Evolutionary conservation across 2,888 invertebrate genomes (phyloP), one percentile per base, ranked within the genome.

Genomic region (Volucella inflata): DNA sequence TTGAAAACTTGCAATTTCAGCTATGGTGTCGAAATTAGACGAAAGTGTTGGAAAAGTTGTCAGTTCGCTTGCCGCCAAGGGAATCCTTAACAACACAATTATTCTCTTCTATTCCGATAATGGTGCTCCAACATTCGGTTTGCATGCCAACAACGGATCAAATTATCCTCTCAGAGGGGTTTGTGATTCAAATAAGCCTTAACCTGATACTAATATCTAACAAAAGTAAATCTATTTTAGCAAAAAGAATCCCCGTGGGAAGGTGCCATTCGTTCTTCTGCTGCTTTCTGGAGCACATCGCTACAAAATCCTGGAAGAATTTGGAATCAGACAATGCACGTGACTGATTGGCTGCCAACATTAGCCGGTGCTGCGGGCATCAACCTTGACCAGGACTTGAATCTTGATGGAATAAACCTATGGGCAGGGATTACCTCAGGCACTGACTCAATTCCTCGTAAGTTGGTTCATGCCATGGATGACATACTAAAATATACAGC

Each of bases 91-190:
- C 59, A 95, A 98, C 90, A 96, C 97, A 0, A 94, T 98, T 38
- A 93, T 98, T 70, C 91, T 97, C 0, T 98, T 98, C 90, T 94
- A 96, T 87, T 96, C 97, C 8, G 98, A 98, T 90, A 98, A 98
- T 90, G 97, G 98, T 0, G 97, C 95, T 0, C 96, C 96, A 77
- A 95, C 96, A 0, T 91, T 93, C 68, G 97, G 97, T 0, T 89
- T 94, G 55, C 94, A 95, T 90, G 90, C 93, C 59, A 98, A 96
- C 91, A 94, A 94, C 70, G 96, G 95, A 16, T 96, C 96, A 21
- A 96, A 96, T 91, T 95, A 94, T 93, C 97, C 97, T 6, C 90
- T 96, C 21, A 93, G 96, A 91, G 97, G 97, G 38, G 96, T 95
- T 92, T 92, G 93, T 88, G 10, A 17, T 30, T 40, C 30, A 42